phyloP scores from a whole-genome alignment of 2,797 vertebrate species.

The Scarus forsteni region DNA sequence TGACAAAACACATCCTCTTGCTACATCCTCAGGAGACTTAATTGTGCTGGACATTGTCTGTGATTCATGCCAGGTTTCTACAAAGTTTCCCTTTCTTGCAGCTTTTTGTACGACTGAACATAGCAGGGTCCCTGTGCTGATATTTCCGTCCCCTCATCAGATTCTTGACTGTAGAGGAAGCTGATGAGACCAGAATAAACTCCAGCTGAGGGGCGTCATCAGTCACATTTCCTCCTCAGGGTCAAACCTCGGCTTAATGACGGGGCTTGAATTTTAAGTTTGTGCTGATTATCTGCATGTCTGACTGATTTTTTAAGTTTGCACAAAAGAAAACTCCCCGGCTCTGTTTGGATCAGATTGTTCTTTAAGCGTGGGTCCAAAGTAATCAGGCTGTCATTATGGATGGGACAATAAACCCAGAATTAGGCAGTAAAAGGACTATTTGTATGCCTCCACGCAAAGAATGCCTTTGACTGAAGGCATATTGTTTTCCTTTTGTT shows the following conservation, averaged over 20 bases:
- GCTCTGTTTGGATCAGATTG: neutral
- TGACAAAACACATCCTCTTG: conserved; percentile 51
- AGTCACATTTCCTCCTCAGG: conserved; percentile 70
- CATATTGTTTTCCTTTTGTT: too few relatives aligned
- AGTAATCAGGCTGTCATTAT: neutral
- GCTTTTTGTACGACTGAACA: conserved; percentile 35
- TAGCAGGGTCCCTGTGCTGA: conserved; percentile 47
- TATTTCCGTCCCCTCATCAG: conserved; percentile 54
- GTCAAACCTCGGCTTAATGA: conserved; percentile 46
- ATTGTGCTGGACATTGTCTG: conserved; percentile 62
- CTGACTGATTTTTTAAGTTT: conserved; percentile 28
- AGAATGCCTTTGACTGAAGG: too few relatives aligned
- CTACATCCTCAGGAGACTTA: conserved; percentile 56
- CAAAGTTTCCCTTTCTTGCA: conserved; percentile 52
- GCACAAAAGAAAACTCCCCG: neutral
- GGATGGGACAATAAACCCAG: neutral
- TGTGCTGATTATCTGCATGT: conserved; percentile 31
- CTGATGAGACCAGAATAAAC: conserved; percentile 63
- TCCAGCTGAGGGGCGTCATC: conserved; percentile 61
- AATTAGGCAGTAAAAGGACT: too few relatives aligned
- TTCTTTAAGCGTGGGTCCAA: conserved; percentile 14
- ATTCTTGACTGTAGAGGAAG: conserved; percentile 72
- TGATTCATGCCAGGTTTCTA: conserved; percentile 59
- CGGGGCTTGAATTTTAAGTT: conserved; percentile 33
- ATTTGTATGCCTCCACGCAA: too few relatives aligned